Percentiles rank a stretch among this genome's conserved stretches.
phyloP scores from a whole-genome alignment of 2,113 vertebrate species.

The Octodon degus region DNA sequence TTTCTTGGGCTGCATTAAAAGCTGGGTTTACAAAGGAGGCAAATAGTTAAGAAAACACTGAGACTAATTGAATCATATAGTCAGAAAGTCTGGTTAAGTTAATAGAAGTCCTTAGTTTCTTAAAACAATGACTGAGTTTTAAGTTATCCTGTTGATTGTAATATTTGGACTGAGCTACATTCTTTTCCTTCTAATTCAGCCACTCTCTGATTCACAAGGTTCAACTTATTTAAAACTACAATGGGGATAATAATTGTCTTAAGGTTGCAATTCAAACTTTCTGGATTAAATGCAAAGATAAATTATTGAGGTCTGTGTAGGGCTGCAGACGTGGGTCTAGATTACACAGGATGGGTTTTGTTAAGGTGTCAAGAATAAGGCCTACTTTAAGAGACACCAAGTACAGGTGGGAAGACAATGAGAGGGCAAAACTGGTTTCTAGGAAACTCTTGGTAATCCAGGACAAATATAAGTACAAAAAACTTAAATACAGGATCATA shows the following conservation, averaged over 20 bases:
- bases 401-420: too few relatives aligned
- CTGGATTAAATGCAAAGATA: background rate
- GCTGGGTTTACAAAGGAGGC: background rate
- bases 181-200: background rate
- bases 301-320: background rate
- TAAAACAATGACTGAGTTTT: background rate
- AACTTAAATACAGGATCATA: too few relatives aligned
- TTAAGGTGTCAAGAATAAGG: too few relatives aligned
- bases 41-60: background rate
- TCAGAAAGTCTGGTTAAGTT: background rate
- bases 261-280: background rate
- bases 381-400: too few relatives aligned
- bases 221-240: background rate
- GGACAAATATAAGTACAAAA: too few relatives aligned
- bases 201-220: background rate
- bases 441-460: too few relatives aligned
- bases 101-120: background rate
- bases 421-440: too few relatives aligned
- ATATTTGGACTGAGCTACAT: background rate
- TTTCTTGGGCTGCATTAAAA: background rate
- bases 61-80: background rate
- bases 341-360: too few relatives aligned
- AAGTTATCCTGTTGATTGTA: background rate
- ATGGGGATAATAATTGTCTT: background rate
- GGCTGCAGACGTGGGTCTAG: too few relatives aligned